These are phyloP conservation scores for Anas georgica DNA, from an alignment of 2,797 vertebrate species.

Conservation along the genomic window DNA sequence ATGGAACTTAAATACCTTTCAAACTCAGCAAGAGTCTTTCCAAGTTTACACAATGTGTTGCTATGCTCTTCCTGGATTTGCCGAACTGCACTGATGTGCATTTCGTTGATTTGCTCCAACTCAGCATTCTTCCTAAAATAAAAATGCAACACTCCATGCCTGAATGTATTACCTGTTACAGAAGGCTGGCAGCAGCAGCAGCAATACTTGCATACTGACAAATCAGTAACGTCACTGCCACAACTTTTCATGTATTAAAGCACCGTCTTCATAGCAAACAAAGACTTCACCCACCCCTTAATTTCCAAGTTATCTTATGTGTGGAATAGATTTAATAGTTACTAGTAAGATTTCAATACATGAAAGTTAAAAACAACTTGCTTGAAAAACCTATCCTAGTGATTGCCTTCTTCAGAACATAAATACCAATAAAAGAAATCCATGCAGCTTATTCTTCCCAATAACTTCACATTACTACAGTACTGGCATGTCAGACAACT, in stretches of 20 bases:
- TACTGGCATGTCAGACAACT: neutral
- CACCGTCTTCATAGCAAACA: neutral
- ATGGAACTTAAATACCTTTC: constrained; percentile 79
- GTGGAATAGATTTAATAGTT: neutral
- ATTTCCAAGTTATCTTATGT: neutral
- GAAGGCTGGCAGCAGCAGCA: neutral
- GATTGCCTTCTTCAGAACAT: neutral
- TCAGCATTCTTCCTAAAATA: constrained; percentile 79
- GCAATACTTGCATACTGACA: neutral
- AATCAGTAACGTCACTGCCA: neutral
- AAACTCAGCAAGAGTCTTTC: constrained; percentile 77
- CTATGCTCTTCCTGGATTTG: constrained; percentile 79
- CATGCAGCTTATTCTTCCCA: neutral
- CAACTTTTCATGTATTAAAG: neutral
- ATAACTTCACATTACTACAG: neutral
- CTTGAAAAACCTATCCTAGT: neutral
- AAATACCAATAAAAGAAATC: neutral
- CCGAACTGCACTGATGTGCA: constrained; percentile 64
- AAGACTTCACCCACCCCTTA: neutral
- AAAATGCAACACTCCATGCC: neutral
- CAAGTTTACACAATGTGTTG: constrained; percentile 73
- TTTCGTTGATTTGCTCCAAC: constrained; percentile 67
- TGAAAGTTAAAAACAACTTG: neutral
- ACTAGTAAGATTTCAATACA: accelerated
- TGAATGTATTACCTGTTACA: neutral